Conservation (phyloP, 2,888 invertebrate species). For the Sesia bembeciformis region DNA sequence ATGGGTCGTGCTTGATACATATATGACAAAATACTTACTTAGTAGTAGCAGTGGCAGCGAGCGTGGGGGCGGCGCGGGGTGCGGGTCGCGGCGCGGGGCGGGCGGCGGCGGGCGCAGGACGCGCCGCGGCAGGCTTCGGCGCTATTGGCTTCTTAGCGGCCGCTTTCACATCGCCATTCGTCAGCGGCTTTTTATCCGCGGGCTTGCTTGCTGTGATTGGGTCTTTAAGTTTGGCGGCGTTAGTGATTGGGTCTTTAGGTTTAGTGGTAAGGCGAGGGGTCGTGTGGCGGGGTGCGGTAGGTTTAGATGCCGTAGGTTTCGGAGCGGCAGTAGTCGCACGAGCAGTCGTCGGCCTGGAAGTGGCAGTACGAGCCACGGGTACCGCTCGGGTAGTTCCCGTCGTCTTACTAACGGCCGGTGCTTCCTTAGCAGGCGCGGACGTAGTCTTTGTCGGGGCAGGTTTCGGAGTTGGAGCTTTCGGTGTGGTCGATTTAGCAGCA, state of each 20-base stretch:
- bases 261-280: constrained; percentile 13
- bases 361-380: constrained; percentile 20
- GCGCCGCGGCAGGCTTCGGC: constrained; percentile 19
- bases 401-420: constrained; percentile 16
- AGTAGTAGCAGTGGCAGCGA: constrained; percentile 6
- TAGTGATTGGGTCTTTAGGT: constrained; percentile 14
- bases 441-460: constrained; percentile 16
- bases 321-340: constrained; percentile 44
- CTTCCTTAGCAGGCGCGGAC: constrained; percentile 13
- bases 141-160: constrained; percentile 18
- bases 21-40: constrained; percentile 21
- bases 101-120: constrained; percentile 17
- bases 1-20: too few species aligned
- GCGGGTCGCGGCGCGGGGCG: constrained; percentile 13
- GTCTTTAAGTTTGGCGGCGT: constrained; percentile 24
- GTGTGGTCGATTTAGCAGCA: constrained; percentile 14
- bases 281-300: constrained; percentile 10
- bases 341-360: constrained; percentile 11
- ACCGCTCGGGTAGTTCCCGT: constrained; percentile 12
- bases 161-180: constrained; percentile 72
- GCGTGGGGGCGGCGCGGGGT: constrained; percentile 1
- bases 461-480: constrained; percentile 15
- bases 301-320: constrained; percentile 7
- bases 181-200: constrained; percentile 65
- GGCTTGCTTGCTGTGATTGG: constrained; percentile 23